These are phyloP conservation scores for Leucoraja erinaceus DNA, from an alignment of 2,113 vertebrate species.

Conservation along the genomic window DNA sequence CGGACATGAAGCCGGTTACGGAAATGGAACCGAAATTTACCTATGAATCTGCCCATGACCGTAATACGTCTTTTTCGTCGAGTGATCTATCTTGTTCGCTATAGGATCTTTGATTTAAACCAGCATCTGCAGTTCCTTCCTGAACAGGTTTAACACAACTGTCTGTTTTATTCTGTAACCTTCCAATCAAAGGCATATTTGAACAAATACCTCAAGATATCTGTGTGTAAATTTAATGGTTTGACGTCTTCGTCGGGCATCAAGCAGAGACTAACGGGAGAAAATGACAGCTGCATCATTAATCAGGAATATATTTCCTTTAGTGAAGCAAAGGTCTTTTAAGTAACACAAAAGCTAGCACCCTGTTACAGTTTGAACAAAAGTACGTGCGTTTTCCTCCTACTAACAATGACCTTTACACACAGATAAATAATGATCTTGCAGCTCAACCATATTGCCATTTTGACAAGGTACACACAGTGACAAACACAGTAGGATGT, in stretches of 20 bases:
- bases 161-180: not conserved
- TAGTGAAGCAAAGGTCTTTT: not conserved
- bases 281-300: not conserved
- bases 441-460: not conserved
- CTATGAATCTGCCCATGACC: too few relatives aligned
- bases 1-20: too few relatives aligned
- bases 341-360: not conserved
- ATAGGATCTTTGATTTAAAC: too few relatives aligned
- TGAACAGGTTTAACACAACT: not conserved
- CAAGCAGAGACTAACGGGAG: not conserved
- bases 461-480: not conserved
- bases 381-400: not conserved
- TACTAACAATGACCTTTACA: not conserved
- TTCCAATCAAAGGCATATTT: slow-evolving; percentile 3
- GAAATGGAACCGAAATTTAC: too few relatives aligned
- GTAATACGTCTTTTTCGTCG: too few relatives aligned
- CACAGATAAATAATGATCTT: not conserved
- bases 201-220: not conserved
- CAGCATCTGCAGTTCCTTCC: too few relatives aligned
- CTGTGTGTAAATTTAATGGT: not conserved
- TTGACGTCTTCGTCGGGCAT: not conserved
- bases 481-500: slow-evolving; percentile 1
- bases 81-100: too few relatives aligned
- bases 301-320: not conserved
- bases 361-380: slow-evolving; percentile 1